Evolutionary conservation across 2,888 invertebrate genomes (phyloP).

Genomic region (Tenthredo livida): DNA sequence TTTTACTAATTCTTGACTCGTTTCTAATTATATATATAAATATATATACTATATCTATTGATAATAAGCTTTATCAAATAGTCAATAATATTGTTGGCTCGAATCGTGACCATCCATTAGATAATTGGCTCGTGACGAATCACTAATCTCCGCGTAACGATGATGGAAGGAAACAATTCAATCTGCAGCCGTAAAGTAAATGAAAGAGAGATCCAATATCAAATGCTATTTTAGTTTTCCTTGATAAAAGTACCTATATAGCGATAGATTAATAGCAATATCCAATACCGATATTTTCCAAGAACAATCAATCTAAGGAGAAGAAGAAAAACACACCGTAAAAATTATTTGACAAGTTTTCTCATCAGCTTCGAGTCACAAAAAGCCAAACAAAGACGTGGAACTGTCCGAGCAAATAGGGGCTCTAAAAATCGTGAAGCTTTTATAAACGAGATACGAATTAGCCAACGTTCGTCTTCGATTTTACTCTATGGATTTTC

Average conservation of each 20-base stretch:
- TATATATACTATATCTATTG: background rate
- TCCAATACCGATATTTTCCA: background rate
- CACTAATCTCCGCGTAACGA: background rate
- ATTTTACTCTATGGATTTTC: background rate
- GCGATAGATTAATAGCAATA: background rate
- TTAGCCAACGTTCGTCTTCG: background rate
- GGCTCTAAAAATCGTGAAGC: background rate
- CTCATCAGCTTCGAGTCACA: background rate
- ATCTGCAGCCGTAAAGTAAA: slow-evolving; percentile 1
- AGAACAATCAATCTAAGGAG: background rate
- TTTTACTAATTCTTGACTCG: background rate
- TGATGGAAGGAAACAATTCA: slow-evolving; percentile 13
- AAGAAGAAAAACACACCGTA: background rate
- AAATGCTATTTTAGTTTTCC: slow-evolving; percentile 6
- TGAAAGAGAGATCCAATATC: slow-evolving; percentile 17
- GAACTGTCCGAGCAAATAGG: slow-evolving; percentile 14
- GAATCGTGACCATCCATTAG: slow-evolving; percentile 18
- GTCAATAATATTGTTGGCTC: background rate
- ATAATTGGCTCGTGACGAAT: slow-evolving; percentile 48
- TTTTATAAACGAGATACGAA: slow-evolving; percentile 22
- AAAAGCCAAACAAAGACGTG: background rate
- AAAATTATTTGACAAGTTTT: slow-evolving; percentile 26
- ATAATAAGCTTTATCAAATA: background rate
- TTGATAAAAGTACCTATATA: background rate
- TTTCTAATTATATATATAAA: no score